Evolutionary conservation across 2,888 invertebrate genomes (phyloP).

Genomic region (Andrena bucephala): DNA sequence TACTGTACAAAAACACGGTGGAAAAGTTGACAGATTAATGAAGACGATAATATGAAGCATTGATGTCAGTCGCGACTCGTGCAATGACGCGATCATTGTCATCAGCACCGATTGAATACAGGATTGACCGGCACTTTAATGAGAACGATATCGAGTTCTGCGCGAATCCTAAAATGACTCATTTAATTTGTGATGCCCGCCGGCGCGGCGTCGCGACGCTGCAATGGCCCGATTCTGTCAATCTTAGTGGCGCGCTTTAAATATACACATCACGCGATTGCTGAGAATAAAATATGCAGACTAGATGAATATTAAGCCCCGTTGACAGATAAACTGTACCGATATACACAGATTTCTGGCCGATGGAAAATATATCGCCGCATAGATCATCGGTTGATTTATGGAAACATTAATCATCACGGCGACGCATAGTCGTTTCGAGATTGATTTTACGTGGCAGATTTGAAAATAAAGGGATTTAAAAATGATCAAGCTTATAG

Average conservation of each 20-base stretch:
- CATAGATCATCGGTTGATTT: conserved; percentile 39
- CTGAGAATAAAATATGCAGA: conserved; percentile 78
- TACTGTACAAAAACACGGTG: background rate
- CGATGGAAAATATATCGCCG: conserved; percentile 46
- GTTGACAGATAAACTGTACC: conserved; percentile 73
- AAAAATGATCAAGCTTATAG: no score
- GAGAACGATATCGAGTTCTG: conserved; percentile 77
- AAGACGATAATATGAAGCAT: conserved; percentile 38
- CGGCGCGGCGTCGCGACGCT: conserved; percentile 77
- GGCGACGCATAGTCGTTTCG: background rate
- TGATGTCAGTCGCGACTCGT: conserved; percentile 39
- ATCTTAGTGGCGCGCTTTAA: conserved; percentile 77
- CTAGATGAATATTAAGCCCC: conserved; percentile 75
- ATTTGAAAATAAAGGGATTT: no score
- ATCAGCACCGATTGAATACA: conserved; percentile 54
- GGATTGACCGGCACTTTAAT: conserved; percentile 73
- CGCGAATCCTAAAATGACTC: conserved; percentile 80
- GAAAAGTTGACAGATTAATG: conserved; percentile 41
- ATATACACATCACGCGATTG: conserved; percentile 80
- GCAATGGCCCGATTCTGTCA: conserved; percentile 83
- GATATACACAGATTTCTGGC: conserved; percentile 48
- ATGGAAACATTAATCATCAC: background rate
- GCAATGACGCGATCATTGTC: conserved; percentile 67
- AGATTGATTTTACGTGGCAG: no score
- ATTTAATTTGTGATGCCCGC: conserved; percentile 80